These are phyloP conservation scores for Scalopus aquaticus DNA, from an alignment of 2,113 vertebrate species.

Conservation along the genomic window DNA sequence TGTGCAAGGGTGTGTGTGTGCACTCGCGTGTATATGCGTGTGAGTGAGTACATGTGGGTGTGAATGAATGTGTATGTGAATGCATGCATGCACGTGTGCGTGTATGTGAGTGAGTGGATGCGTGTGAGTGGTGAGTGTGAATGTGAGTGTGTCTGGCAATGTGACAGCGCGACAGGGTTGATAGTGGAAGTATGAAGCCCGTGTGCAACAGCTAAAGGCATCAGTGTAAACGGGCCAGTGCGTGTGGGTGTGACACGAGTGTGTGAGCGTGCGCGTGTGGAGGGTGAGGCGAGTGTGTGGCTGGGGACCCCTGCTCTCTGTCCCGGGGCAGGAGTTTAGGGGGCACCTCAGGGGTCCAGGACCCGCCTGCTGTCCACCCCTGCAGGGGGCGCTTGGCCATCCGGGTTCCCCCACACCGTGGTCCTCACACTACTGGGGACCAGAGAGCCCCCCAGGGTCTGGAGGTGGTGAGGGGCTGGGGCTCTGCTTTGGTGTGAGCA, in stretches of 20 bases:
- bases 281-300: not conserved
- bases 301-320: not conserved
- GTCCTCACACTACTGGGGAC: not conserved
- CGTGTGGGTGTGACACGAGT: accelerated
- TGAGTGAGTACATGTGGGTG: no score
- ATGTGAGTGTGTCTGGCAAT: no score
- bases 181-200: no score
- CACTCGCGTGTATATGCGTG: accelerated
- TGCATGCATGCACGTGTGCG: not conserved
- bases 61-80: no score
- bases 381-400: no score
- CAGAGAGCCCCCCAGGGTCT: no score
- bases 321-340: accelerated
- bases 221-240: no score
- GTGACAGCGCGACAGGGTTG: no score
- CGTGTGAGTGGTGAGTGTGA: not conserved
- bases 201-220: not conserved
- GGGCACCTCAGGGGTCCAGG: not conserved
- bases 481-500: no score
- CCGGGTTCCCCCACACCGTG: no score
- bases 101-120: not conserved
- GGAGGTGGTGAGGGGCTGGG: no score
- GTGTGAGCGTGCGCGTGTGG: accelerated
- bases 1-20: not conserved
- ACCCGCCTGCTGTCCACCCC: not conserved